Percentiles rank a stretch among this genome's conserved stretches.
These are phyloP conservation scores for Centruroides sculpturatus DNA, from an alignment of 1,140 invertebrate genomes.

Conservation along the genomic window DNA sequence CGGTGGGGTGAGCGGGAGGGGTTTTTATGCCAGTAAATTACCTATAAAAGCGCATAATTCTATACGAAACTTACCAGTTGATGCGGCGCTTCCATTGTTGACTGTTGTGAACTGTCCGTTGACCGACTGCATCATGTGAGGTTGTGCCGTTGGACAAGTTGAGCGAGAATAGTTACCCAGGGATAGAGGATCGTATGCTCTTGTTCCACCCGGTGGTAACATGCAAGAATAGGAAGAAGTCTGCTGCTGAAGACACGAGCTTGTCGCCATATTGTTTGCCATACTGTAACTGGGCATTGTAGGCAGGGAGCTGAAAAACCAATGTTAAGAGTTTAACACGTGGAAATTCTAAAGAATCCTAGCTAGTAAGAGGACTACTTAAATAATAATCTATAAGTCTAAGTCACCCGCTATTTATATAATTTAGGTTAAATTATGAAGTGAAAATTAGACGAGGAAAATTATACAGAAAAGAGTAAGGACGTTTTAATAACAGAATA, in stretches of 20 bases:
- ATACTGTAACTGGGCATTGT: constrained; percentile 27
- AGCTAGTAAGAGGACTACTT: too few species aligned
- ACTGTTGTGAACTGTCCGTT: constrained; percentile 16
- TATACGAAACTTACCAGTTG: constrained; percentile 22
- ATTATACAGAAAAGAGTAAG: too few species aligned
- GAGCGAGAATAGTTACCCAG: constrained; percentile 31
- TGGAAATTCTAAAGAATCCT: too few species aligned
- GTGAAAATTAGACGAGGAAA: too few species aligned
- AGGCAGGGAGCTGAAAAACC: constrained; percentile 6
- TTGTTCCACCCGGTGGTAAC: constrained; percentile 25
- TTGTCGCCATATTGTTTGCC: constrained; percentile 30
- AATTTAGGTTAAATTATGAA: too few species aligned
- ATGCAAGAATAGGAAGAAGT: constrained; percentile 32
- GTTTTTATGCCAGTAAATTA: too few species aligned
- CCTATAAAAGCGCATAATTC: too few species aligned
- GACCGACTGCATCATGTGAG: constrained; percentile 24
- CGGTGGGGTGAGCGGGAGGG: too few species aligned
- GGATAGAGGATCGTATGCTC: constrained; percentile 32
- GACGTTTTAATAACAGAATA: too few species aligned
- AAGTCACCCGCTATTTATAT: too few species aligned
- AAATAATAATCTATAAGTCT: too few species aligned
- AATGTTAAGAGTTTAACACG: background rate
- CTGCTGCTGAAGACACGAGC: constrained; percentile 32
- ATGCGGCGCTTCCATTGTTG: constrained; percentile 24
- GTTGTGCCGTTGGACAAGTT: constrained; percentile 26